phyloP scores from a whole-genome alignment of 1,140 invertebrate species.

The Aplysia californica region DNA sequence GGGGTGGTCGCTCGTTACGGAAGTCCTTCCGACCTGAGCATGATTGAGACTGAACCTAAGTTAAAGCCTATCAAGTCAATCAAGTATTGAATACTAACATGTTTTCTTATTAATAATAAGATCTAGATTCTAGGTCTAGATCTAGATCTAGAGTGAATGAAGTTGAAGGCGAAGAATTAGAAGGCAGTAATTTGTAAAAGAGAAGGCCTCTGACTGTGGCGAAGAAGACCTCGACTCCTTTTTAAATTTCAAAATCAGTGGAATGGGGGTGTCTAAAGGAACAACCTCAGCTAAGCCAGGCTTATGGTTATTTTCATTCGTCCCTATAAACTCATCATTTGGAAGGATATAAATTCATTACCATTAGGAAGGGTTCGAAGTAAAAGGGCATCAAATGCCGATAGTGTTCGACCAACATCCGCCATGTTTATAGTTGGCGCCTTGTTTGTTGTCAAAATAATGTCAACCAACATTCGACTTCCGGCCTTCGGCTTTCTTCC shows the following conservation, averaged over 20 bases:
- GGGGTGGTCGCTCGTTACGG: too few relatives aligned
- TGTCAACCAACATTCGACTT: too few relatives aligned
- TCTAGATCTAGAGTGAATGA: too few relatives aligned
- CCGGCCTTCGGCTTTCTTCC: too few relatives aligned
- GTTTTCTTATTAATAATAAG: too few relatives aligned
- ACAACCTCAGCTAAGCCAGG: background rate
- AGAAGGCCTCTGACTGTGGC: background rate
- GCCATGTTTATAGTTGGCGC: slow-evolving; percentile 7
- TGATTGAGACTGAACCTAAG: too few relatives aligned
- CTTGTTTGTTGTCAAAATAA: too few relatives aligned
- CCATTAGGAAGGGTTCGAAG: background rate
- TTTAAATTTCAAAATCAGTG: background rate
- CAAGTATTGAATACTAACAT: too few relatives aligned
- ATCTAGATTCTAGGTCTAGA: too few relatives aligned
- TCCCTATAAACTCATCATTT: background rate
- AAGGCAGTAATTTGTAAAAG: background rate
- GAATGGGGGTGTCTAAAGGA: background rate
- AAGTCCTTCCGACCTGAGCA: too few relatives aligned
- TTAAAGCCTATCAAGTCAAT: too few relatives aligned
- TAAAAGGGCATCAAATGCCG: slow-evolving; percentile 11
- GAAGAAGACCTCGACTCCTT: background rate
- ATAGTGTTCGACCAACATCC: background rate
- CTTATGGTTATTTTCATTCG: background rate
- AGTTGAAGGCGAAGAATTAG: too few relatives aligned
- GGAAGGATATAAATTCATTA: background rate